Conservation (phyloP, 2,888 invertebrate species). For the Acleris sparsana region DNA sequence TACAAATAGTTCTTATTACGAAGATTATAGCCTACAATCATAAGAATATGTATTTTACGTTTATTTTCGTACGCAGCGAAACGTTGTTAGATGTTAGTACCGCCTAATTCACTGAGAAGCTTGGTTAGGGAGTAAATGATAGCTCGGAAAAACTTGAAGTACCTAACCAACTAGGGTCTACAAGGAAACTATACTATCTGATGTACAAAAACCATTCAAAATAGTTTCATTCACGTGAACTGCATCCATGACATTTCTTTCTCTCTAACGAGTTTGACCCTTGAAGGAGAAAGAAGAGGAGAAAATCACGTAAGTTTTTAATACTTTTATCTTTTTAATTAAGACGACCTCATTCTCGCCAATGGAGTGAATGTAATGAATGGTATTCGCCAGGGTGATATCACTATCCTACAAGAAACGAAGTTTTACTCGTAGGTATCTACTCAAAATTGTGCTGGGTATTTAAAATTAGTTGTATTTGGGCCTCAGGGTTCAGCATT, state of each 20-base stretch:
- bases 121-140: slow-evolving; percentile 19
- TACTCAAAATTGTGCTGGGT: slow-evolving; percentile 27
- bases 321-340: neutral
- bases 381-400: slow-evolving; percentile 1
- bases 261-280: slow-evolving; percentile 6
- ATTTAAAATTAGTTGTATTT: slow-evolving; percentile 14
- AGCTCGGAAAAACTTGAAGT: neutral
- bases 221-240: slow-evolving; percentile 8
- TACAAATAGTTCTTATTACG: slow-evolving; percentile 71
- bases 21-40: slow-evolving; percentile 79
- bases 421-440: slow-evolving; percentile 9
- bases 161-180: slow-evolving; percentile 7
- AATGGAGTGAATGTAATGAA: slow-evolving; percentile 5
- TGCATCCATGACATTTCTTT: slow-evolving; percentile 18
- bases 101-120: slow-evolving; percentile 53
- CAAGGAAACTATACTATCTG: slow-evolving; percentile 4
- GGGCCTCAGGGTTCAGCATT: slow-evolving; percentile 5
- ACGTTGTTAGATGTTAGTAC: slow-evolving; percentile 40
- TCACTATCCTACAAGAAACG: neutral
- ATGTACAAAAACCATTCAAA: neutral
- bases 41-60: slow-evolving; percentile 75
- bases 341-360: slow-evolving; percentile 1
- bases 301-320: slow-evolving; percentile 20
- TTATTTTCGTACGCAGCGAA: slow-evolving; percentile 37
- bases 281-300: slow-evolving; percentile 23